phyloP scores from a whole-genome alignment of 2,888 invertebrate species.

The Neocrepidodera transversa region DNA sequence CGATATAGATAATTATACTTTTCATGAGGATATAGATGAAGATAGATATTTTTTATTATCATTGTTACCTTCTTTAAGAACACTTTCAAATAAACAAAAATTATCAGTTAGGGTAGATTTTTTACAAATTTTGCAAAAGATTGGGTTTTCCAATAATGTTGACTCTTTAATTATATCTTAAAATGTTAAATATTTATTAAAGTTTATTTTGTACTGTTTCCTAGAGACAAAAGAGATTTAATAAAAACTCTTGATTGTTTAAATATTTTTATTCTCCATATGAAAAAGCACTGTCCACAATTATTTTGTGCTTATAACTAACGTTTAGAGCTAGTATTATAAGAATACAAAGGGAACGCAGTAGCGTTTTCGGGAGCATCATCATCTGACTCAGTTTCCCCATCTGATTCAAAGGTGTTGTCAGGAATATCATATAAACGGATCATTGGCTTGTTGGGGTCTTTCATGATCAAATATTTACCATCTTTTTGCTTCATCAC shows the following conservation, averaged over 20 bases:
- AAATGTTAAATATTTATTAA: background rate
- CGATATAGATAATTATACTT: background rate
- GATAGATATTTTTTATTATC: constrained; percentile 20
- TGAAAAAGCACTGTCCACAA: constrained; percentile 2
- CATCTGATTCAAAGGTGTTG: constrained; percentile 97
- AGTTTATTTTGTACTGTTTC: background rate
- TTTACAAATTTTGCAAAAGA: constrained; percentile 13
- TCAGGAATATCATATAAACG: constrained; percentile 98
- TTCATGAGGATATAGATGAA: constrained; percentile 12
- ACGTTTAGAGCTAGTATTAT: constrained; percentile 48
- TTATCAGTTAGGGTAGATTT: constrained; percentile 11
- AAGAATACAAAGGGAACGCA: constrained; percentile 59
- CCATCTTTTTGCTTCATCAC: constrained; percentile 98
- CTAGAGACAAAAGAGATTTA: too few species aligned
- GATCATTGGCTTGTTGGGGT: constrained; percentile 98
- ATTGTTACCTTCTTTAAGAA: constrained; percentile 10
- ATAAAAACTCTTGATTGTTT: too few species aligned
- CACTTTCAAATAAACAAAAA: constrained; percentile 2
- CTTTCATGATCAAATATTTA: constrained; percentile 97
- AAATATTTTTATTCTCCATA: too few species aligned
- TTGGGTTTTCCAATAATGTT: background rate
- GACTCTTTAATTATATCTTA: background rate
- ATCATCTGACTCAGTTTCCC: constrained; percentile 87
- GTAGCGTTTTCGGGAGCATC: constrained; percentile 62
- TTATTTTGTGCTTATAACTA: constrained; percentile 6